Conservation (phyloP, 2,113 vertebrate species). For the Himantopus leucocephalus region DNA sequence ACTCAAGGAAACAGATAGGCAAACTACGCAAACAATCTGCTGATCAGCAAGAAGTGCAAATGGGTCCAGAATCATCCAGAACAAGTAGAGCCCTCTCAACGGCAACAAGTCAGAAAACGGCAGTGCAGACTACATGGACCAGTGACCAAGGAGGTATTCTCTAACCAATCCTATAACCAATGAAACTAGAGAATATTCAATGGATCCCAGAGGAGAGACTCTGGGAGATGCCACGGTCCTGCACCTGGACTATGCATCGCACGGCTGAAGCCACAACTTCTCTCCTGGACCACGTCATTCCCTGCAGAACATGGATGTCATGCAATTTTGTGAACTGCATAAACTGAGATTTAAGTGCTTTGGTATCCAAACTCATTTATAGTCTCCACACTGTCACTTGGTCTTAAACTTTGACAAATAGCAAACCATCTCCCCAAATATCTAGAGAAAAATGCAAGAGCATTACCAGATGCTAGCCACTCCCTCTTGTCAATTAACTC, state of each 20-base stretch:
- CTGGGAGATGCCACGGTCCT: background rate
- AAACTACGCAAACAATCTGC: fast-evolving
- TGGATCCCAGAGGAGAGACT: background rate
- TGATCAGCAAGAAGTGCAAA: fast-evolving
- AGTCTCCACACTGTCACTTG: background rate
- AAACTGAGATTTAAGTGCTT: fast-evolving
- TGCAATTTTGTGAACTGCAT: fast-evolving
- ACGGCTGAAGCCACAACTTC: background rate
- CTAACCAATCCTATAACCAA: fast-evolving
- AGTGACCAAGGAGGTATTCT: background rate
- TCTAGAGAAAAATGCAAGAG: background rate
- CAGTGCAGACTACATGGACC: too few relatives aligned
- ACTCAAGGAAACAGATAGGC: background rate
- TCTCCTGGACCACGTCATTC: background rate
- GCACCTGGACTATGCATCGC: background rate
- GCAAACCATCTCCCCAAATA: background rate
- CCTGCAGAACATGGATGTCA: background rate
- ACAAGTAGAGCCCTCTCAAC: background rate
- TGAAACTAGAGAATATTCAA: fast-evolving
- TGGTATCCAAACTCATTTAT: background rate
- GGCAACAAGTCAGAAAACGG: background rate
- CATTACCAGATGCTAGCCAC: background rate
- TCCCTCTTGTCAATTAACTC: background rate
- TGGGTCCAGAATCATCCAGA: background rate
- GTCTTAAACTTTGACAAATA: background rate